Evolutionary conservation across 2,888 invertebrate genomes (phyloP).

Genomic region (Candidula unifasciata): DNA sequence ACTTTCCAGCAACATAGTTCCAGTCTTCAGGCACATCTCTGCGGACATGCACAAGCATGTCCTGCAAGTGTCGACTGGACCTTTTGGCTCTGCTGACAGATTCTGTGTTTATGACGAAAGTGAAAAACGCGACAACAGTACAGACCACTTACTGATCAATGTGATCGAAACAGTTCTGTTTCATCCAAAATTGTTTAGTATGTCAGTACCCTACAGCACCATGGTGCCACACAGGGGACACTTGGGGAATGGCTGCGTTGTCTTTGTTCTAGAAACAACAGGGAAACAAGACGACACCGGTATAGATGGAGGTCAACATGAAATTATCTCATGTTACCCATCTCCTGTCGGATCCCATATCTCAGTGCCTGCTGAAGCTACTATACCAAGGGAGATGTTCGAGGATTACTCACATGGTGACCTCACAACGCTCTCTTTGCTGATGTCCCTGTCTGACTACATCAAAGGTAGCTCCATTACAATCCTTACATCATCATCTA

Average conservation of each 20-base stretch:
- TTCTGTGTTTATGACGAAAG: constrained; percentile 45
- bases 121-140: not conserved
- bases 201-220: constrained; percentile 40
- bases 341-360: constrained; percentile 43
- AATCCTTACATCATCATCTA: not conserved
- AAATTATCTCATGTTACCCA: constrained; percentile 45
- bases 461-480: not conserved
- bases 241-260: constrained; percentile 25
- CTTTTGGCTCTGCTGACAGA: not conserved
- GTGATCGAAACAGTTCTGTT: constrained; percentile 36
- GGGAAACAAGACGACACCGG: not conserved
- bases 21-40: constrained; percentile 30
- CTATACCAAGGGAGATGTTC: constrained; percentile 4
- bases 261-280: constrained; percentile 42
- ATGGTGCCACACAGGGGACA: not conserved
- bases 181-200: constrained; percentile 29
- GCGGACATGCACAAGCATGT: constrained; percentile 39
- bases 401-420: constrained; percentile 42
- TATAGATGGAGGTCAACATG: not conserved
- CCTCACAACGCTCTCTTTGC: not conserved
- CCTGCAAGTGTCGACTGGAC: constrained; percentile 26
- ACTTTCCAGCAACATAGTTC: constrained; percentile 30
- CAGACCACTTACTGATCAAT: constrained; percentile 1
- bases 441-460: not conserved
- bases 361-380: constrained; percentile 38